Conservation (phyloP, 2,797 vertebrate genomes). For the Taeniopygia guttata region DNA sequence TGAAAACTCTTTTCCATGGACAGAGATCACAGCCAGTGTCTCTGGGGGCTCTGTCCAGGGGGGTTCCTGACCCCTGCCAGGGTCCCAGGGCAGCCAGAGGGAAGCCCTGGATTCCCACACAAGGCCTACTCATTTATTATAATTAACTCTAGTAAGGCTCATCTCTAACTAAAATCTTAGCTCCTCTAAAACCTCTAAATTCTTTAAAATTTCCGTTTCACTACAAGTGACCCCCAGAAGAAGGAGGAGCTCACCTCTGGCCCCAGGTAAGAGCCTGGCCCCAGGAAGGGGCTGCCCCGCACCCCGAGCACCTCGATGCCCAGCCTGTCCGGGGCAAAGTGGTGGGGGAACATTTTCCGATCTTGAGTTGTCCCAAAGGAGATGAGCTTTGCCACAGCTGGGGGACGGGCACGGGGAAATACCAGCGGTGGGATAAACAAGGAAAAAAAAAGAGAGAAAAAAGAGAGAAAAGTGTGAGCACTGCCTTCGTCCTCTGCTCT, state of each 20-base stretch:
- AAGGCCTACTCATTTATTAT: no score
- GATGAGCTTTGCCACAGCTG: conserved; percentile 25
- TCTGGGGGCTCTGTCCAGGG: no score
- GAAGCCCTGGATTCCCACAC: no score
- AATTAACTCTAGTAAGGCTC: no score
- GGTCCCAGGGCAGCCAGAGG: no score
- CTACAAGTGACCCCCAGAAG: accelerated
- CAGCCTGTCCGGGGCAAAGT: conserved; percentile 64
- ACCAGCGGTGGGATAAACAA: background rate
- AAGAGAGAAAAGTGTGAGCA: no score
- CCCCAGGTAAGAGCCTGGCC: conserved; percentile 79
- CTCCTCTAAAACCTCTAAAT: no score
- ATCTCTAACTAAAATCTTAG: no score
- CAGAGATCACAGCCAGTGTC: no score
- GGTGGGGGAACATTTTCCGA: conserved; percentile 72
- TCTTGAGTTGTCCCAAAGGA: conserved; percentile 78
- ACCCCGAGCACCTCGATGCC: conserved; percentile 61
- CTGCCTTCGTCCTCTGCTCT: background rate
- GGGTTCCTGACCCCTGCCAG: no score
- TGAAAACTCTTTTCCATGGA: no score
- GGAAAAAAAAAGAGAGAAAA: background rate
- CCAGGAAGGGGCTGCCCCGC: conserved; percentile 32
- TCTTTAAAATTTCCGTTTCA: no score
- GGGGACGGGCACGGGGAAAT: background rate
- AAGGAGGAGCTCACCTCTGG: conserved; percentile 69